phyloP scores from a whole-genome alignment of 2,113 vertebrate species.

The Lophius piscatorius region DNA sequence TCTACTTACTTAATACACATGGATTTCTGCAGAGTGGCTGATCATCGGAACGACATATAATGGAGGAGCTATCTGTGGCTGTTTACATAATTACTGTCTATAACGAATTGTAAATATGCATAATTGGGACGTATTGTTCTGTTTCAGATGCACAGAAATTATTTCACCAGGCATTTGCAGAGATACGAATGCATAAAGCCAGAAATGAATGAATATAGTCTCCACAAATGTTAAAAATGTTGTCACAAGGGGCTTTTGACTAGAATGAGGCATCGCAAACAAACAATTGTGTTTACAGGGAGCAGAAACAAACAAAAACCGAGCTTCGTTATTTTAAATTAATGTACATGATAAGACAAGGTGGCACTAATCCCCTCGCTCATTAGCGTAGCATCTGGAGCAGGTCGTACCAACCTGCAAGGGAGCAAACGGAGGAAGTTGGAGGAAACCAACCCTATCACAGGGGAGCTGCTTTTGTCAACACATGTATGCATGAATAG shows the following conservation, averaged over 20 bases:
- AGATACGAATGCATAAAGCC: not conserved
- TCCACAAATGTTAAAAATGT: not conserved
- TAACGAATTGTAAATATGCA: constrained; percentile 15
- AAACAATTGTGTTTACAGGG: not conserved
- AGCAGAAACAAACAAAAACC: not conserved
- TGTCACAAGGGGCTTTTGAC: too few relatives aligned
- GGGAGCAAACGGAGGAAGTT: constrained; percentile 42
- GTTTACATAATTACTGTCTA: constrained; percentile 17
- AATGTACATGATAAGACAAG: constrained; percentile 40
- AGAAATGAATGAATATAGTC: not conserved
- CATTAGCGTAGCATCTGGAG: constrained; percentile 67
- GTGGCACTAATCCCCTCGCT: constrained; percentile 54
- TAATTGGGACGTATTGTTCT: not conserved
- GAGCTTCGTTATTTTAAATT: constrained; percentile 30
- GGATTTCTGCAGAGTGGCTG: constrained; percentile 7
- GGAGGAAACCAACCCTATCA: constrained; percentile 39
- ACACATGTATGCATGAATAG: constrained; percentile 5
- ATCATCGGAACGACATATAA: constrained; percentile 18
- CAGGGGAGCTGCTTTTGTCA: constrained; percentile 32
- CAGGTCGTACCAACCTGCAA: constrained; percentile 53
- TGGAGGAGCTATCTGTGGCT: constrained; percentile 5
- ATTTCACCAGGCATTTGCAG: not conserved
- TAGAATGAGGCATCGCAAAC: too few relatives aligned
- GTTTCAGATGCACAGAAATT: too few relatives aligned
- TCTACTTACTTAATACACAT: constrained; percentile 17